Evolutionary conservation across 2,888 invertebrate species (phyloP).

Genomic region (Nebria brevicollis): DNA sequence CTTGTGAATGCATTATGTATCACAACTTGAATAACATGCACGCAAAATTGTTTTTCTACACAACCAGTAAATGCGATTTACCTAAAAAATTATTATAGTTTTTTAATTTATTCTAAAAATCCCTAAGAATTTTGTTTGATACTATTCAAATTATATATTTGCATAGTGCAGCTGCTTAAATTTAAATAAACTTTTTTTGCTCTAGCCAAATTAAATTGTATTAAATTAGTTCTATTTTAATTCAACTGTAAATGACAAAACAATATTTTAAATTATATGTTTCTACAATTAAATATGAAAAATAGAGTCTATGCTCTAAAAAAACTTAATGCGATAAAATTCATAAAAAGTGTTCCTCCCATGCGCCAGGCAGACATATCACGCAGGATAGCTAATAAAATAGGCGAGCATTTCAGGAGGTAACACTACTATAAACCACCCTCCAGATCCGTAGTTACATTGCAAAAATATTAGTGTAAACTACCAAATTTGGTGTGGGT

Average conservation of each 20-base stretch:
- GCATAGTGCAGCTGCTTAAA: constrained; percentile 12
- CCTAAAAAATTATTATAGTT: constrained; percentile 24
- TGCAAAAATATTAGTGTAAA: constrained; percentile 48
- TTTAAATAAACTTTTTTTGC: constrained; percentile 5
- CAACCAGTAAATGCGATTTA: background rate
- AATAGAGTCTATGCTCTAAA: background rate
- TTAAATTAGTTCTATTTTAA: background rate
- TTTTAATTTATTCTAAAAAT: constrained; percentile 22
- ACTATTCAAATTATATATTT: constrained; percentile 26
- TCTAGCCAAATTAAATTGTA: background rate
- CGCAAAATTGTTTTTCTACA: background rate
- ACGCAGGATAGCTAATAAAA: constrained; percentile 20
- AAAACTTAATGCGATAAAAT: background rate
- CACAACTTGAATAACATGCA: background rate
- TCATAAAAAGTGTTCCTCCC: background rate
- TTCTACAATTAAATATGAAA: background rate
- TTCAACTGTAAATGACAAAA: background rate
- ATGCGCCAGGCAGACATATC: background rate
- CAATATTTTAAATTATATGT: background rate
- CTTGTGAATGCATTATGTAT: constrained; percentile 24
- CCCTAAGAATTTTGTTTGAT: constrained; percentile 19
- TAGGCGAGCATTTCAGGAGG: constrained; percentile 13
- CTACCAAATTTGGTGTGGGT: constrained; percentile 45
- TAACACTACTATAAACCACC: constrained; percentile 33
- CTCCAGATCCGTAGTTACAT: constrained; percentile 29